Conservation (phyloP, 1,140 invertebrate species). For the Aphelinus atriplicis region DNA sequence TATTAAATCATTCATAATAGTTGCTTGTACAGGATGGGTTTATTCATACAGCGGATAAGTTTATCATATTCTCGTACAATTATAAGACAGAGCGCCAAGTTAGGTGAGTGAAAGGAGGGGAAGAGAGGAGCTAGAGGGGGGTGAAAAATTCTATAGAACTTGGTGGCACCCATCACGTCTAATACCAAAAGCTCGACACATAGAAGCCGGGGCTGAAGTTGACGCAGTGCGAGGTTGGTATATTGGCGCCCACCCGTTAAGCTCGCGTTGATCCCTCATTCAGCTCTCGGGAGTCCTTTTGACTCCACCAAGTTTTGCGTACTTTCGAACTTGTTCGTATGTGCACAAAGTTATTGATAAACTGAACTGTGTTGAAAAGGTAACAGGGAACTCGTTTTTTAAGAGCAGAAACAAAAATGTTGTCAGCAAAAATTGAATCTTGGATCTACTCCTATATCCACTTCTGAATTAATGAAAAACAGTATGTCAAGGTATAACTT, state of each 20-base stretch:
- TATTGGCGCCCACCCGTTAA: constrained; percentile 58
- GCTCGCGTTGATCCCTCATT: constrained; percentile 56
- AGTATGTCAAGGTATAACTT: too few relatives aligned
- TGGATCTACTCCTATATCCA: too few relatives aligned
- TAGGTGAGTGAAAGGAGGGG: not conserved
- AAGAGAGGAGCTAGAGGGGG: not conserved
- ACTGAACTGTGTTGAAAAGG: too few relatives aligned
- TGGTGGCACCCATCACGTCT: constrained; percentile 47
- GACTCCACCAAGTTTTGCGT: not conserved
- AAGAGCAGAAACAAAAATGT: too few relatives aligned
- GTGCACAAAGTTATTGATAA: not conserved
- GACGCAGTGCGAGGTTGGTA: constrained; percentile 45
- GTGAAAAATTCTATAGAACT: not conserved
- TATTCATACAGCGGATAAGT: too few relatives aligned
- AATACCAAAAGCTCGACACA: constrained; percentile 54
- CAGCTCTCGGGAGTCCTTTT: not conserved
- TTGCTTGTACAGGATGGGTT: not conserved
- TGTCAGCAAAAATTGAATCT: too few relatives aligned
- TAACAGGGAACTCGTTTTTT: too few relatives aligned
- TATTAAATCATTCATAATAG: too few relatives aligned
- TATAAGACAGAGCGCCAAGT: too few relatives aligned
- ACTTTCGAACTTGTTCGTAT: constrained; percentile 25
- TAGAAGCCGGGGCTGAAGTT: constrained; percentile 39
- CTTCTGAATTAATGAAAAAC: too few relatives aligned
- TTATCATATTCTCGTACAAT: too few relatives aligned